These are phyloP conservation scores for Cephalotes varians DNA, from an alignment of 2,888 invertebrate species.

Conservation along the genomic window DNA sequence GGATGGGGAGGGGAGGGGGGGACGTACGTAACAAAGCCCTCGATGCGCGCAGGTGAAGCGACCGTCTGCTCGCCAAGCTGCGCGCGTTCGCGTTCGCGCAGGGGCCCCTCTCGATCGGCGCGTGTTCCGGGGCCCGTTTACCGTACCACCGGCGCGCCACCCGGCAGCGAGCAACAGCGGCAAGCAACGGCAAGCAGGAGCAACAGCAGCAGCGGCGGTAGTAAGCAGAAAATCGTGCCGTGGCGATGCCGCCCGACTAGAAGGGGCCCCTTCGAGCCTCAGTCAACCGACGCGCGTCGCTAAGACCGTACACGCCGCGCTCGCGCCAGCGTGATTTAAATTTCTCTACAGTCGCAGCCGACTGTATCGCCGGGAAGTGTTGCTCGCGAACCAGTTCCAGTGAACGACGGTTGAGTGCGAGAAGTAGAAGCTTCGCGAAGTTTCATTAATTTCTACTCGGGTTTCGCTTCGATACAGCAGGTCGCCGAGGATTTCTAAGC, in stretches of 20 bases:
- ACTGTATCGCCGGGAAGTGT: background rate
- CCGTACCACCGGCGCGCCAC: slow-evolving; percentile 37
- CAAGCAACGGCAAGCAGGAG: slow-evolving; percentile 34
- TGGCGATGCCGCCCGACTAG: slow-evolving; percentile 53
- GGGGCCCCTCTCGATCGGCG: slow-evolving; percentile 57
- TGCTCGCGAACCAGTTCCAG: background rate
- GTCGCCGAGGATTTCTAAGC: slow-evolving; percentile 10
- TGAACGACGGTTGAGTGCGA: background rate
- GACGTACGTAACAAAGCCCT: slow-evolving; percentile 70
- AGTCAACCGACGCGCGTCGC: slow-evolving; percentile 77
- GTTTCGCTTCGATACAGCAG: background rate
- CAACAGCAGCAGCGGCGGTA: slow-evolving; percentile 29
- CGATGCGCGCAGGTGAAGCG: slow-evolving; percentile 72
- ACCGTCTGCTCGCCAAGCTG: slow-evolving; percentile 77
- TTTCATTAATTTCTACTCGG: background rate
- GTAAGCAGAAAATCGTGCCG: slow-evolving; percentile 58
- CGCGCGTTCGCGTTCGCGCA: slow-evolving; percentile 51
- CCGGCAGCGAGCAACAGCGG: slow-evolving; percentile 47
- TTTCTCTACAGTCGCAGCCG: background rate
- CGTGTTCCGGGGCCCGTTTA: slow-evolving; percentile 54
- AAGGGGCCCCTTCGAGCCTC: slow-evolving; percentile 69
- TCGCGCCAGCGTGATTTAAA: slow-evolving; percentile 23
- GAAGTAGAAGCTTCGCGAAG: background rate
- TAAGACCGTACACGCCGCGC: slow-evolving; percentile 78
- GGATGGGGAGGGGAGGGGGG: slow-evolving; percentile 18